Evolutionary conservation across 2,888 invertebrate species (phyloP).

Genomic region (Herminia tarsipennalis): DNA sequence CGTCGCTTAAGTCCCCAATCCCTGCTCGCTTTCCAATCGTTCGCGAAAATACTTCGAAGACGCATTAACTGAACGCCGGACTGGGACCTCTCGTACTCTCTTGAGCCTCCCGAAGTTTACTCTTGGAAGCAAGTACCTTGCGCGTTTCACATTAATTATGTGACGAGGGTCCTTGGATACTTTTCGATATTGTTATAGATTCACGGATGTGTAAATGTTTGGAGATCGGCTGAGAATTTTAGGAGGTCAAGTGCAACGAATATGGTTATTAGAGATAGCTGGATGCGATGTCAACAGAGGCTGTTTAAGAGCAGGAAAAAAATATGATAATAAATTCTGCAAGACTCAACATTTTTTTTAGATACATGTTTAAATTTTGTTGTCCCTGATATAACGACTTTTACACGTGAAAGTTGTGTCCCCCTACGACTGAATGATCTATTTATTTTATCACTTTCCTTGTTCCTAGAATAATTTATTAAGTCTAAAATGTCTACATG

Average conservation of each 20-base stretch:
- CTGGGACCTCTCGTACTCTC: slow-evolving; percentile 16
- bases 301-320: not conserved
- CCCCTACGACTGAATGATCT: too few species aligned
- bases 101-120: slow-evolving; percentile 31
- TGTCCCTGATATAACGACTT: too few species aligned
- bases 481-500: too few species aligned
- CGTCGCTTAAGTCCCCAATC: slow-evolving; percentile 15
- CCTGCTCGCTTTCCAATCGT: slow-evolving; percentile 27
- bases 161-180: slow-evolving; percentile 27
- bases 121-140: slow-evolving; percentile 27
- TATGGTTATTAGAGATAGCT: slow-evolving; percentile 3
- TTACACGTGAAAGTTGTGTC: too few species aligned
- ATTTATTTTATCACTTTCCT: too few species aligned
- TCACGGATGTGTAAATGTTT: slow-evolving; percentile 34
- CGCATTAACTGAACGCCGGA: slow-evolving; percentile 38
- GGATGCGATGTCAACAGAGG: not conserved
- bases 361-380: too few species aligned
- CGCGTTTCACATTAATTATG: slow-evolving; percentile 46
- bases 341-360: too few species aligned
- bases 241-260: slow-evolving; percentile 8
- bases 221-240: slow-evolving; percentile 13
- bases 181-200: slow-evolving; percentile 27
- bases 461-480: too few species aligned
- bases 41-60: slow-evolving; percentile 50
- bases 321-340: too few species aligned